Conservation (phyloP, 2,797 vertebrate species). For the Xiphophorus birchmanni region DNA sequence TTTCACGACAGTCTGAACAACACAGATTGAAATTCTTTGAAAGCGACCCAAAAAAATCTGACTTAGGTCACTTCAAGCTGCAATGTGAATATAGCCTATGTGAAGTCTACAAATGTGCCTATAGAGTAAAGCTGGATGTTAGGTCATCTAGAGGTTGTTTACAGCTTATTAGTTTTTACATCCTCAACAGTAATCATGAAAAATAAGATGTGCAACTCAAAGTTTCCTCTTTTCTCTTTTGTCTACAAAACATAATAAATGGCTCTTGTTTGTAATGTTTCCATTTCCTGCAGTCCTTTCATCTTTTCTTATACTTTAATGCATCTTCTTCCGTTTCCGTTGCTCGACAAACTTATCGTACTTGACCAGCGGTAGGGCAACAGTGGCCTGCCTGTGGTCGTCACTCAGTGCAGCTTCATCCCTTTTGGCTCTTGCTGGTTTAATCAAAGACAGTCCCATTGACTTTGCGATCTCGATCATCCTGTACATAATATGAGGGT, state of each 20-base stretch:
- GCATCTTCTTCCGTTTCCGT: constrained; percentile 85
- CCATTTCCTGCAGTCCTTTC: not conserved
- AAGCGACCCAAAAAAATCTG: no score
- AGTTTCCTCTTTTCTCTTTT: constrained; percentile 58
- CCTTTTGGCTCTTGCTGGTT: constrained; percentile 49
- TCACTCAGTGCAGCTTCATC: constrained; percentile 37
- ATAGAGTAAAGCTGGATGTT: constrained; percentile 57
- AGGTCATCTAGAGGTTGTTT: constrained; percentile 53
- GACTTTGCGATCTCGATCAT: constrained; percentile 90
- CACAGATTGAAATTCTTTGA: no score
- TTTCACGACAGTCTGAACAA: no score
- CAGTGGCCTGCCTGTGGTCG: constrained; percentile 81
- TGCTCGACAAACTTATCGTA: constrained; percentile 65
- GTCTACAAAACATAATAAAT: constrained; percentile 63
- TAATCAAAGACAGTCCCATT: constrained; percentile 88
- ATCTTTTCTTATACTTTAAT: constrained; percentile 43
- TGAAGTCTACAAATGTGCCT: constrained; percentile 77
- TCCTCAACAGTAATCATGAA: constrained; percentile 21
- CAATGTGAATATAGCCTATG: constrained; percentile 15
- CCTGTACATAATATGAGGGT: constrained; percentile 72
- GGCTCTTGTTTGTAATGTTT: constrained; percentile 29
- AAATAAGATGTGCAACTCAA: constrained; percentile 18
- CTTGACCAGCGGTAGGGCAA: constrained; percentile 85
- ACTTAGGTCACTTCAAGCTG: no score
- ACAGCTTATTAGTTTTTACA: constrained; percentile 36